Evolutionary conservation across 2,797 vertebrate genomes (phyloP).

Genomic region (Pseudocheirus occidentalis): DNA sequence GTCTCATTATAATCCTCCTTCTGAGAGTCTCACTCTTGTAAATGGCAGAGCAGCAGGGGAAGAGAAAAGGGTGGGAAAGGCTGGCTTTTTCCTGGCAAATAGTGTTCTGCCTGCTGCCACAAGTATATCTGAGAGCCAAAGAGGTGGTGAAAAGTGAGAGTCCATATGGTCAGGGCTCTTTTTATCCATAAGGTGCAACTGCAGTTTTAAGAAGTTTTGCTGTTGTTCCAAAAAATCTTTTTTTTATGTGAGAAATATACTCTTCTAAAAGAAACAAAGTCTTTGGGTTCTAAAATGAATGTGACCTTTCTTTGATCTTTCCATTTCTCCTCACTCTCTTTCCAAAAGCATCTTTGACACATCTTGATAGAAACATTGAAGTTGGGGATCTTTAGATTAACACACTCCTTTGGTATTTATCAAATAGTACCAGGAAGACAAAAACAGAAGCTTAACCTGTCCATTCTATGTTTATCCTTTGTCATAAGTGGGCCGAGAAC

Average conservation of each 20-base stretch:
- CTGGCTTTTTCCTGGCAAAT: conserved; percentile 1
- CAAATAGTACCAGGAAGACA: conserved; percentile 38
- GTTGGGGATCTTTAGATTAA: conserved; percentile 55
- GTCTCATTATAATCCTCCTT: not conserved
- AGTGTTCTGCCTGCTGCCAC: not conserved
- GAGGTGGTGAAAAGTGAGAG: not conserved
- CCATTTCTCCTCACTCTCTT: conserved; percentile 18
- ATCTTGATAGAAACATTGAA: conserved; percentile 45
- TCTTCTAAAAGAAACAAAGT: conserved; percentile 33
- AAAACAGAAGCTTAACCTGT: conserved; percentile 65
- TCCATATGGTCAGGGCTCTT: not conserved
- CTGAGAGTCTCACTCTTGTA: conserved; percentile 2
- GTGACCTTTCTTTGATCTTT: conserved; percentile 28
- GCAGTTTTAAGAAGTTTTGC: not conserved
- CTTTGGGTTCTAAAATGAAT: conserved; percentile 49
- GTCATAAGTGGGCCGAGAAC: not conserved
- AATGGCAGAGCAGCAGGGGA: not conserved
- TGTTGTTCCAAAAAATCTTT: conserved; percentile 2
- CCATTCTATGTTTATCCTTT: not conserved
- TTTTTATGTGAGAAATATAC: conserved; percentile 21
- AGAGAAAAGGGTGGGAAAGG: not conserved
- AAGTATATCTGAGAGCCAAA: conserved; percentile 19
- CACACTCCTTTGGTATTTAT: conserved; percentile 63
- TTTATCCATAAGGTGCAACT: not conserved
- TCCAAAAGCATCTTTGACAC: not conserved